Conservation (phyloP, 2,888 invertebrate genomes). For the Teinopalpus imperialis region DNA sequence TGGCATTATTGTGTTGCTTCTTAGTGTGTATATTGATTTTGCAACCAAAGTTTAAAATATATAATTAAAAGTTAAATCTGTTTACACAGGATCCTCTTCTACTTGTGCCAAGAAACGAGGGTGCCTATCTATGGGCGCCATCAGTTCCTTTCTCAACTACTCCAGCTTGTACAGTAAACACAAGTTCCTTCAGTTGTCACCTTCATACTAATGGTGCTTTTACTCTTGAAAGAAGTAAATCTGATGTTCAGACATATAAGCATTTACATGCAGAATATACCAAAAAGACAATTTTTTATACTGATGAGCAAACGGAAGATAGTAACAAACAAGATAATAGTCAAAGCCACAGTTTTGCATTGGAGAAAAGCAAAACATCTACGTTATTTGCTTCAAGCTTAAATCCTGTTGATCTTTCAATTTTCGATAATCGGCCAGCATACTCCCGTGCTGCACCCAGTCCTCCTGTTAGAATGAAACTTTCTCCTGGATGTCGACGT, state of each 20-base stretch:
- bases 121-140: conserved; percentile 76
- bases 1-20: too few relatives aligned
- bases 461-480: conserved; percentile 66
- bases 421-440: conserved; percentile 66
- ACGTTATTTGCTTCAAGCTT: conserved; percentile 49
- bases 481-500: conserved; percentile 53
- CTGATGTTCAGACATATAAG: conserved; percentile 65
- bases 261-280: conserved; percentile 48
- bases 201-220: conserved; percentile 68
- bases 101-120: conserved; percentile 83
- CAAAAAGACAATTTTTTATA: conserved; percentile 65
- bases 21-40: too few relatives aligned
- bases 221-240: conserved; percentile 71
- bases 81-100: conserved; percentile 79
- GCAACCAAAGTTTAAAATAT: too few relatives aligned
- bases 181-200: conserved; percentile 71
- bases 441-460: conserved; percentile 72
- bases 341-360: conserved; percentile 44
- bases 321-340: conserved; percentile 37
- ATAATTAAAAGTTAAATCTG: too few relatives aligned
- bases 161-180: conserved; percentile 66
- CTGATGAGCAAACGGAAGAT: conserved; percentile 41
- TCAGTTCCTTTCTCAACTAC: conserved; percentile 67
- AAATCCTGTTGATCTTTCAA: conserved; percentile 53
- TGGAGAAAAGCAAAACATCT: conserved; percentile 72